Base-by-base conservation (phyloP, 2,888 invertebrate species). In the Andrena minutula region DNA sequence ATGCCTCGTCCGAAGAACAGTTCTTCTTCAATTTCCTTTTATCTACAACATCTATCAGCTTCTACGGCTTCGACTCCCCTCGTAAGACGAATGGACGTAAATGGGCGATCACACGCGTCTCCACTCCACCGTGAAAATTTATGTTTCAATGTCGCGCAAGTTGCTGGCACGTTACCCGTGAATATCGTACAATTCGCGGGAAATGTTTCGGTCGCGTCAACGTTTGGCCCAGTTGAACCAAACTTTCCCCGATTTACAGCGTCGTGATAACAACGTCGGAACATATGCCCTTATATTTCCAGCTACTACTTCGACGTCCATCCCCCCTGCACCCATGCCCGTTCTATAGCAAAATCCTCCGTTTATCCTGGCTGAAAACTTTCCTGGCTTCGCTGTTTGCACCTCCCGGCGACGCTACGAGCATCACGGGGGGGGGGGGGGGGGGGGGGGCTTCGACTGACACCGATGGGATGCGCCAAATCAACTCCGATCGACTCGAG, bases 331-430 rank as follows among this genome's bases (percentile, higher is more conserved):
- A 23, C 23, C 53, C 53, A 12, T 47, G 30, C 53, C 65, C 69
- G 41, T 60, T 56, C 75, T 83, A 58, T 74, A 75, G 75, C 77
- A 30, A 69, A 74, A 81, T 78, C 83, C 79, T 71, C 32, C 75
- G 85, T 87, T 85, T 87, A 87, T 84, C 87, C 82, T 47, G 69
- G 66, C 66, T 72, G 69, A 56, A 82, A 85, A 87, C 71, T 87
- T 87, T 87, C 61, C 84, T 64, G 68, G 47, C 69, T 32, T 7
- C 61, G 35, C 66, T 74, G 61, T 84, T 84, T 76, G 81, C 84
- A 71, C 65, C 63, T 72, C 23, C 30, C 35, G 60, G 32, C 76
- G 72, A 61, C 35, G 53, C 60, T 53, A 51, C 60, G 60, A 41
- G 53, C 35, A 60, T 68, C 47, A 28, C 1, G 8, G 23, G 53